Percentiles rank a stretch among this genome's conserved stretches.
Evolutionary conservation across 37 sponge, comb jelly and placozoan species (phyloP).

Genomic region (Spongia lamella): DNA sequence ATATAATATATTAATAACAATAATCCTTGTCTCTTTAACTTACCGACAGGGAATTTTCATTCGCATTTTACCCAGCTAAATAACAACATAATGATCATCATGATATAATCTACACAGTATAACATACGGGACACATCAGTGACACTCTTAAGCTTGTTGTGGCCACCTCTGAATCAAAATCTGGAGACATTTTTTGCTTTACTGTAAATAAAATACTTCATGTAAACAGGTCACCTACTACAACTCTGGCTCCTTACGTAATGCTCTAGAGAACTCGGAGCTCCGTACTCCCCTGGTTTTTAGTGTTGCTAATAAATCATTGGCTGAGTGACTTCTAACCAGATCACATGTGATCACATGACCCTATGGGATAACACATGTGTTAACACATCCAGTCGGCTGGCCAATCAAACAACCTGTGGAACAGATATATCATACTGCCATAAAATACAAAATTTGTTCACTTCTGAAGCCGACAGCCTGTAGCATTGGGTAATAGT

Average conservation of each 20-base stretch:
- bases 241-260: slow-evolving; percentile 27
- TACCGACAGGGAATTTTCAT: slow-evolving; percentile 81
- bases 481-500: too few species aligned
- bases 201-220: slow-evolving; percentile 31
- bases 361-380: slow-evolving; percentile 13
- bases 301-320: slow-evolving; percentile 47
- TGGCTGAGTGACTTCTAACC: slow-evolving; percentile 32
- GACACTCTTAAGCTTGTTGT: slow-evolving; percentile 86
- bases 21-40: not conserved
- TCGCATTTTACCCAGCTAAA: slow-evolving; percentile 80
- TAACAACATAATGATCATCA: not conserved
- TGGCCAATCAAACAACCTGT: slow-evolving; percentile 18
- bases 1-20: not conserved
- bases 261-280: slow-evolving; percentile 49
- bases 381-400: not conserved
- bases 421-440: slow-evolving; percentile 21
- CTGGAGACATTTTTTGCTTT: slow-evolving; percentile 53
- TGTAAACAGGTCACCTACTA: not conserved
- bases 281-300: slow-evolving; percentile 47
- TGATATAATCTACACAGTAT: not conserved
- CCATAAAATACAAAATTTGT: slow-evolving; percentile 48
- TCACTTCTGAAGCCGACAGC: slow-evolving; percentile 35
- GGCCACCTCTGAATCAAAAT: slow-evolving; percentile 73
- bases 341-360: slow-evolving; percentile 47
- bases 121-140: slow-evolving; percentile 86